Base-by-base conservation (phyloP, 2,797 vertebrate species). In the Acipenser oxyrinchus region DNA sequence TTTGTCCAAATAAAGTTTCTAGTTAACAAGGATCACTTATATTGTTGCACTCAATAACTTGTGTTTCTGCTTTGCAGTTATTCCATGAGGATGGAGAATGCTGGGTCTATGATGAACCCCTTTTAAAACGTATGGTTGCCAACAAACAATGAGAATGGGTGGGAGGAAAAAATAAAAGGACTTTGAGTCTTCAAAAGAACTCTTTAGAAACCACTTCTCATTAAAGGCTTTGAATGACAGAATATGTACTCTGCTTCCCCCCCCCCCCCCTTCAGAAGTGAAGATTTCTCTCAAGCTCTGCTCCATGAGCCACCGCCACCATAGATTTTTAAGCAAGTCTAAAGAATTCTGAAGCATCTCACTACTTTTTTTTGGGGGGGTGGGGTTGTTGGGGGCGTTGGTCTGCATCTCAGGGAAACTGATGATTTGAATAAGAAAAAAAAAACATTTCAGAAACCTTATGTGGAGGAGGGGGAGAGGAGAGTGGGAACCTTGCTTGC, bases 81-180 rank as follows among this genome's bases (percentile, higher is more conserved):
- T 99, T 99, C 87, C 97, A 98, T 0, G 96, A 99, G 83, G 97
- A 99, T 1, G 96, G 96, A 10, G 96, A 99, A 78, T 97, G 94
- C 83, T 99, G 97, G 96, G 92, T 98, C 66, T 99, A 98, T 0
- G 97, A 99, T 0, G 94, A 99, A 75, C 97, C 96, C 1, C 91
- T 99, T 68, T 71, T 99, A 83, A 98, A 97, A 80, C 91, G 96
- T 84, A 84, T 92, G 48, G 86, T 82, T 74, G 90, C 92, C 72
- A 87, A 91, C 72, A 87, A 91, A 81, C 91, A 91, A 68, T 97
- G 84, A 92, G 80, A 6, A 13, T 6, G 10, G 23, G 23, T 9
- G 52, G 0, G 63, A 67, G 18, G 48, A 60, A 49, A 0, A 65
- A 53, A 62, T 60, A 1, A 49, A n/a, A 37, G 15, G 15, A 18